Evolutionary conservation across 1,140 invertebrate genomes (phyloP).

Genomic region (Heliconius nattereri): DNA sequence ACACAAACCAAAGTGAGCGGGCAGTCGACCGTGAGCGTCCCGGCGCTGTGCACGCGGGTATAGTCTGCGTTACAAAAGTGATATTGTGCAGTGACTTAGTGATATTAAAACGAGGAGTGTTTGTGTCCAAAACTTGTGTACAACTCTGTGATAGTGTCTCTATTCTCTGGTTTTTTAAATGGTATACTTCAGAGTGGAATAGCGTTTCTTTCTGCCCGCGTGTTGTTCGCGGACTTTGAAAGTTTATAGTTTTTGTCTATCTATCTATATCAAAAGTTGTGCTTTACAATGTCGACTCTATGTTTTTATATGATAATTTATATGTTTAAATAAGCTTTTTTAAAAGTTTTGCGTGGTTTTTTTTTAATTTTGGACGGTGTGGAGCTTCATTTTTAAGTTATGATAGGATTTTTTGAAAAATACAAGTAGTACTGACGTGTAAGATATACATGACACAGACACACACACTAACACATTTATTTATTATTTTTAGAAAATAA

Average conservation of each 20-base stretch:
- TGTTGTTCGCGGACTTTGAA: conserved; percentile 8
- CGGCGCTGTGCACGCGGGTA: conserved; percentile 24
- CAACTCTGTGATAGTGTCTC: background rate
- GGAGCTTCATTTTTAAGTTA: background rate
- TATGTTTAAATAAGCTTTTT: background rate
- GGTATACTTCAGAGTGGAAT: background rate
- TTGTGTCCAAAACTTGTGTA: background rate
- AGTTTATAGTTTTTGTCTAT: conserved; percentile 12
- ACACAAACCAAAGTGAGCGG: conserved; percentile 59
- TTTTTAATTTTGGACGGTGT: background rate
- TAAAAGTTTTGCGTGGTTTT: too few species aligned
- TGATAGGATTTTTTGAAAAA: background rate
- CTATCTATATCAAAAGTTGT: background rate
- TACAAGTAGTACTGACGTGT: background rate
- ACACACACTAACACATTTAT: too few species aligned
- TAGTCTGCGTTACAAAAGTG: background rate
- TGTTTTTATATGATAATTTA: background rate
- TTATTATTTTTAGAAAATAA: too few species aligned
- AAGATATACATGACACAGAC: too few species aligned
- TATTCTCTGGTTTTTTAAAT: background rate
- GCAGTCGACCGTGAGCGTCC: conserved; percentile 55
- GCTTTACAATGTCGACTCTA: conserved; percentile 3
- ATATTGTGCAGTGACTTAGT: background rate
- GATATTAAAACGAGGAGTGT: background rate
- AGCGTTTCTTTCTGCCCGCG: background rate